Evolutionary conservation across 2,797 vertebrate species (phyloP), one percentile per base, ranked within the genome.

Genomic region (Hydrolagus colliei): DNA sequence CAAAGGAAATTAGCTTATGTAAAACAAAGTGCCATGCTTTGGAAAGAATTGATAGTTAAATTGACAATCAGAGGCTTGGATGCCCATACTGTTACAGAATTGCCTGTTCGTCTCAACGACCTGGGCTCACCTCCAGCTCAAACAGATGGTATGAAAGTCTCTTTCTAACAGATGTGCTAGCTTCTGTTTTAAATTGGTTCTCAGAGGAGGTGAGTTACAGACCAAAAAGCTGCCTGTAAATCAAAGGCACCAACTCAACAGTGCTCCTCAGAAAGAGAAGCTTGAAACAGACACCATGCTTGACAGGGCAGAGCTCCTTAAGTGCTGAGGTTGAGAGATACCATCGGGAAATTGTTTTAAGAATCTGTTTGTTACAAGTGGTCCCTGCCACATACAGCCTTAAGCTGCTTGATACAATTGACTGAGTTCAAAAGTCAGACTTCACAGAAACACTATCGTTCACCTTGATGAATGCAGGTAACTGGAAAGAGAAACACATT

Each of bases 111-210:
- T 84, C 32, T 84, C 27, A 20, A 5, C 20, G 14, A 71, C 32
- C 12, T 71, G 65, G 65, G 65, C 65, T 84, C 8, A 41, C 1
- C 1, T 20, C 65, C 32, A 84, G 16, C 71, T 68, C 65, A 68
- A 71, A 5, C 32, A 71, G 79, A 71, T 84, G 79, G 79, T 27
- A n/a, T 71, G 32, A 84, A 84, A n/a, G 22, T 68, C 16, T 82
- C 63, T 16, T 35, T 11, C 79, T 84, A 35, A 52, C 65, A 84
- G 79, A 14, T 84, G 65, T n/a, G 35, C 32, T 35, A 16, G 72
- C 63, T 68, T 35, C 9, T 68, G 79, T 18, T 32, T 35, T 11
- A 32, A 27, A 67, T 22, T 13, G 18, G 41, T 35, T 41, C 27
- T 74, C 73, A 35, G 14, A 13, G 3, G 63, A 41, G 63, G 65